Conservation (phyloP, 2,888 invertebrate genomes). For the Scaptomyza flava region DNA sequence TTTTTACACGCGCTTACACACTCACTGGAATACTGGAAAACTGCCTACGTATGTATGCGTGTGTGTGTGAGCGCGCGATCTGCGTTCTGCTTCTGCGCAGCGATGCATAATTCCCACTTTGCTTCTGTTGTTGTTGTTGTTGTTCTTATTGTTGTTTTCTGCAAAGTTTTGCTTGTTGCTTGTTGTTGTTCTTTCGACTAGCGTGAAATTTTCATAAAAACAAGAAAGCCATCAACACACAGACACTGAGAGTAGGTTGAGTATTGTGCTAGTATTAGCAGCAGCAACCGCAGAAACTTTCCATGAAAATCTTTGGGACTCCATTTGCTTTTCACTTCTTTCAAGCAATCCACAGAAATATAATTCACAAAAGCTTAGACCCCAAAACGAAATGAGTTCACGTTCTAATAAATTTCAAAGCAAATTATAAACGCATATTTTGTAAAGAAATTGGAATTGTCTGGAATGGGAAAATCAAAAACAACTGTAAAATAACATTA, state of each 20-base stretch:
- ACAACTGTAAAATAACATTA: slow-evolving; percentile 1
- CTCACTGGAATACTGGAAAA: slow-evolving; percentile 23
- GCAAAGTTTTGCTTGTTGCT: slow-evolving; percentile 47
- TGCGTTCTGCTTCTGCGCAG: slow-evolving; percentile 83
- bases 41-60: slow-evolving; percentile 12
- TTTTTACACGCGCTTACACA: slow-evolving; percentile 78
- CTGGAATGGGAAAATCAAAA: background rate
- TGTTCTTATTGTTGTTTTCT: slow-evolving; percentile 44
- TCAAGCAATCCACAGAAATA: slow-evolving; percentile 58
- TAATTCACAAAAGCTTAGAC: slow-evolving; percentile 38
- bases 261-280: no score
- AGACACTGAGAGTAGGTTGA: no score
- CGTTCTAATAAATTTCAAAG: slow-evolving; percentile 65
- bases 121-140: slow-evolving; percentile 52
- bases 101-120: slow-evolving; percentile 83
- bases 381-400: slow-evolving; percentile 61
- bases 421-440: slow-evolving; percentile 51
- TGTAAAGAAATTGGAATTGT: slow-evolving; percentile 8
- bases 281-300: slow-evolving; percentile 69
- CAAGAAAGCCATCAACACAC: slow-evolving; percentile 32
- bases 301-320: slow-evolving; percentile 69
- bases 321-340: slow-evolving; percentile 53
- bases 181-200: slow-evolving; percentile 72
- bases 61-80: slow-evolving; percentile 38
- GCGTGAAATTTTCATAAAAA: slow-evolving; percentile 77